A percentile compares a stretch with the other conserved stretches of the same genome.
Evolutionary conservation across 1,140 invertebrate species (phyloP).

Genomic region (Bradysia coprophila): DNA sequence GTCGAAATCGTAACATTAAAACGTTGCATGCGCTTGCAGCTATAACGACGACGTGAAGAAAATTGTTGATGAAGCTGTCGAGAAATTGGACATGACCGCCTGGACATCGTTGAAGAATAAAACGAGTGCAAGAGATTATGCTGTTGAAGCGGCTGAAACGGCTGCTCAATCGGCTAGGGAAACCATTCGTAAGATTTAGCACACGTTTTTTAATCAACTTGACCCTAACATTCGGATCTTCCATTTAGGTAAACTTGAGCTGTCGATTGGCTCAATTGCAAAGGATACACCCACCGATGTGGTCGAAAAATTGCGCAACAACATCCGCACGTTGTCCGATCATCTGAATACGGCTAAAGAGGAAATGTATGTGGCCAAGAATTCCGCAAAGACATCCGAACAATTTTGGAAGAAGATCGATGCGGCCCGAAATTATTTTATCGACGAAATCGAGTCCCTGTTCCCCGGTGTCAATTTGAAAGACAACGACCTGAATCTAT

Average conservation of each 20-base stretch:
- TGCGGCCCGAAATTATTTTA: conserved; percentile 44
- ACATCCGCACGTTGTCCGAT: conserved; percentile 38
- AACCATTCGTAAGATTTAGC: conserved; percentile 13
- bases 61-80: conserved; percentile 34
- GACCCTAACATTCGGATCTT: not conserved
- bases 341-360: conserved; percentile 37
- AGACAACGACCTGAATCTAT: conserved; percentile 39
- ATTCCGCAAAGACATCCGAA: conserved; percentile 36
- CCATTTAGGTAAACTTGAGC: conserved; percentile 18
- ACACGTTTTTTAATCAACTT: too few species aligned
- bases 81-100: conserved; percentile 27
- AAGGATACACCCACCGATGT: conserved; percentile 26
- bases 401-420: conserved; percentile 53
- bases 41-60: conserved; percentile 38
- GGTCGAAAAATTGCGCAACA: conserved; percentile 25
- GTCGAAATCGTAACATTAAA: too few species aligned
- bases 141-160: conserved; percentile 29
- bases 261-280: conserved; percentile 23
- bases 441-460: conserved; percentile 49
- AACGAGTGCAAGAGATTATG: conserved; percentile 28
- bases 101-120: conserved; percentile 39
- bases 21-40: conserved; percentile 17
- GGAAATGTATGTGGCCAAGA: conserved; percentile 31
- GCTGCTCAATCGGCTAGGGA: conserved; percentile 19
- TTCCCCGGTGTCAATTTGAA: conserved; percentile 48